Base-by-base conservation (phyloP, 2,888 invertebrate species). In the Loripinus fragilis region DNA sequence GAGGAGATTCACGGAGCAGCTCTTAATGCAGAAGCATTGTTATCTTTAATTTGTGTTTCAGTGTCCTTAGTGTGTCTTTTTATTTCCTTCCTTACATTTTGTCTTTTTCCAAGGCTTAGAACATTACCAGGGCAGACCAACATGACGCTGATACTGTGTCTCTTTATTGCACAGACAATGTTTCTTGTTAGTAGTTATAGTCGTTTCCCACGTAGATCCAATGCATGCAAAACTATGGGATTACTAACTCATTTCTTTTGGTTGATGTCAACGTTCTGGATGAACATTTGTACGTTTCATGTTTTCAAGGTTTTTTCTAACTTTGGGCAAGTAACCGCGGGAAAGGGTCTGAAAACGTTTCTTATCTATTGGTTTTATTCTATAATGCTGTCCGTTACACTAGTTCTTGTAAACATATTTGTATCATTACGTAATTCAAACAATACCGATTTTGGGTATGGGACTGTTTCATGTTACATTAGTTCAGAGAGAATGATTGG, bases 71-170 rank as follows among this genome's bases (percentile, higher is more conserved):
- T 72, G 23, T 75, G 73, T 30, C 52, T 83, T 10, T 35, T 69
- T 12, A n/a, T 78, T 17, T 74, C 80, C 0, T 30, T 78, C 25
- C 17, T 71, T 0, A 76, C 74, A 25, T 80, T 74, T 60, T 60
- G 55, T n/a, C 5, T 76, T 23, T 80, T 78, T 28, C 66, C 77
- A 20, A 48, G 48, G 33, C 65, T 83, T 7, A 69, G 74, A 48
- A 78, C 80, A 20, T 5, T 78, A 20, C 83, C 83, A 5, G 83
- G 83, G 12, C 75, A 78, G 28, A 80, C 80, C 50, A 83, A 78
- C 41, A 71, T 83, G 68, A 71, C 71, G 1, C 48, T 83, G 7
- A 68, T 71, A 0, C 17, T 71, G 17, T 65, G 67, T 28, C 52
- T 83, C 2, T 8, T 80, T 0, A n/a, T 71, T 38, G 80, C 83